phyloP scores from a whole-genome alignment of 1,140 invertebrate genomes.

The Drosophila suzukii region DNA sequence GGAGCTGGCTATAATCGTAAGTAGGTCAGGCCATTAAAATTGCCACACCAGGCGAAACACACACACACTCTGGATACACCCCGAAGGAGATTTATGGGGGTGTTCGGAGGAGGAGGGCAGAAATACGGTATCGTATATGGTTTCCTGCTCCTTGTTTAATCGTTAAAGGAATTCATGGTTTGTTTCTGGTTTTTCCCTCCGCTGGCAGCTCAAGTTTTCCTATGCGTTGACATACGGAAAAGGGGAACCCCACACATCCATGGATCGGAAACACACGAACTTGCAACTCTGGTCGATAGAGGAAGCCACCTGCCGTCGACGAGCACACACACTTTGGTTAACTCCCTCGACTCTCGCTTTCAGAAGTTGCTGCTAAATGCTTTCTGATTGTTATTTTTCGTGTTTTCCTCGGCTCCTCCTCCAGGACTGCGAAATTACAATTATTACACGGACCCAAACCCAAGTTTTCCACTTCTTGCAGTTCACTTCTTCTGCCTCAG shows the following conservation, averaged over 20 bases:
- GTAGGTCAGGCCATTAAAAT: constrained; percentile 78
- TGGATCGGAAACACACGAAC: constrained; percentile 17
- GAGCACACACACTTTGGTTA: constrained; percentile 40
- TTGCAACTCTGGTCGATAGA: constrained; percentile 27
- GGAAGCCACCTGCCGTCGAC: constrained; percentile 55
- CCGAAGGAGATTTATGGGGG: constrained; percentile 58
- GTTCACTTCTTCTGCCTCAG: constrained; percentile 38
- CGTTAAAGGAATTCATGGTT: constrained; percentile 64
- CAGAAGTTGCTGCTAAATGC: constrained; percentile 79
- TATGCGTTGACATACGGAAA: constrained; percentile 42
- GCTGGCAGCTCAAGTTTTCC: constrained; percentile 35
- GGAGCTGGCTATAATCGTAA: constrained; percentile 48
- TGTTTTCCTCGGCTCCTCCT: constrained; percentile 52
- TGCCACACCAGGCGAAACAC: constrained; percentile 36
- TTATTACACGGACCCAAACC: constrained; percentile 71
- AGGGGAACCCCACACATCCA: neutral
- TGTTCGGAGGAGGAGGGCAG: constrained; percentile 4
- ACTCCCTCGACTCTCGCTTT: constrained; percentile 35
- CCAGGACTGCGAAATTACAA: constrained; percentile 76
- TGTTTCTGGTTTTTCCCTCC: constrained; percentile 41
- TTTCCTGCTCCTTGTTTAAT: constrained; percentile 73
- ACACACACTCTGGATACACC: constrained; percentile 33
- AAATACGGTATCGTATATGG: constrained; percentile 39
- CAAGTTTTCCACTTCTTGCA: constrained; percentile 51
- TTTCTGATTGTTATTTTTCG: constrained; percentile 84